Evolutionary conservation across 1,140 invertebrate species (phyloP).

Genomic region (Muscidifurax raptorellus): DNA sequence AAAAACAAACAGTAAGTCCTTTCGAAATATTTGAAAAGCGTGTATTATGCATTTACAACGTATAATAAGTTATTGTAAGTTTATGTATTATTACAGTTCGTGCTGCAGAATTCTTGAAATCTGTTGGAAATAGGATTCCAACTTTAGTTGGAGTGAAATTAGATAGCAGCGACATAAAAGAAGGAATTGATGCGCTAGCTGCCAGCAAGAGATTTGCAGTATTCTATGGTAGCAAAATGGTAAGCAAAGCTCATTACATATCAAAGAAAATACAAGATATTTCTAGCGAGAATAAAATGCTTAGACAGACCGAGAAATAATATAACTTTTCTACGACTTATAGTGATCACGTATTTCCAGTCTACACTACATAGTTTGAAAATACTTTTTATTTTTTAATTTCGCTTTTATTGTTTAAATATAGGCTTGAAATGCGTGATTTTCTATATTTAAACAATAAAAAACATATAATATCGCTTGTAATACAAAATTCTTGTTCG

Average conservation of each 20-base stretch:
- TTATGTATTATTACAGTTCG: neutral
- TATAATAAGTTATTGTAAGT: neutral
- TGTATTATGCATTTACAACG: neutral
- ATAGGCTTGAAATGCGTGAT: too few relatives aligned
- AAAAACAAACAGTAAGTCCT: constrained; percentile 1
- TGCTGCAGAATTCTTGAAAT: constrained; percentile 77
- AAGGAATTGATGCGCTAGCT: constrained; percentile 78
- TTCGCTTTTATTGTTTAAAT: too few relatives aligned
- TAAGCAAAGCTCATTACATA: neutral
- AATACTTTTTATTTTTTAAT: too few relatives aligned
- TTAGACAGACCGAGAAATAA: too few relatives aligned
- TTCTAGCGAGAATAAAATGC: too few relatives aligned
- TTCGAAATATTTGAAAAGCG: neutral
- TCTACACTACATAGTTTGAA: neutral
- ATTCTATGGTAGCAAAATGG: constrained; percentile 75
- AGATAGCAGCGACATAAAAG: constrained; percentile 80
- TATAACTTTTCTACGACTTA: too few relatives aligned
- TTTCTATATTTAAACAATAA: too few relatives aligned
- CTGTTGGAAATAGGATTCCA: constrained; percentile 78
- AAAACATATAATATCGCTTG: too few relatives aligned
- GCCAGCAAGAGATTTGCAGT: constrained; percentile 76
- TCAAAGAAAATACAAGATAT: neutral
- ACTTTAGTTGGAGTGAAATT: constrained; percentile 87
- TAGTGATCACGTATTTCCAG: too few relatives aligned
- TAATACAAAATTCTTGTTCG: neutral